phyloP scores from a whole-genome alignment of 2,797 vertebrate genomes.

The Falco naumanni region DNA sequence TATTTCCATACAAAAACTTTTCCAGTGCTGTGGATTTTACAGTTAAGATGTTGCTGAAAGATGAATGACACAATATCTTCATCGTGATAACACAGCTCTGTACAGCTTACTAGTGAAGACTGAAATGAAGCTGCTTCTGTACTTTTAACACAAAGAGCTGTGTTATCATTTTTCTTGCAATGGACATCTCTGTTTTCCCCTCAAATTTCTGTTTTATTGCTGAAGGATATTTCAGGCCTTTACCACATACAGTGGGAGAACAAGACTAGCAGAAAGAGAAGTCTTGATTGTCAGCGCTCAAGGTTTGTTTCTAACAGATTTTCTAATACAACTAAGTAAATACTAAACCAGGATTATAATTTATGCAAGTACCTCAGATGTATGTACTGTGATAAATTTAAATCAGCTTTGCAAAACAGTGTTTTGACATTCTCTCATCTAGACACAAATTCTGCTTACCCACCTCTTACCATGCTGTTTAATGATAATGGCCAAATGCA shows the following conservation, averaged over 20 bases:
- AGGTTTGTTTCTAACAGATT: constrained; percentile 48
- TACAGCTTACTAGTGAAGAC: neutral
- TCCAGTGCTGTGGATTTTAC: constrained; percentile 34
- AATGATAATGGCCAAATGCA: neutral
- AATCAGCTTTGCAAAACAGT: neutral
- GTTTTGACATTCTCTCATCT: neutral
- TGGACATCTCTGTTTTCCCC: neutral
- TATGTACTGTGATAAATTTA: neutral
- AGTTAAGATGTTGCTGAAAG: neutral
- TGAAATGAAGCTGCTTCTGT: neutral
- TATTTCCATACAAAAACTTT: constrained; percentile 37
- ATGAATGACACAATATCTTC: neutral
- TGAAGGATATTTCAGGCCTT: constrained; percentile 12
- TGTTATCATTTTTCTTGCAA: neutral
- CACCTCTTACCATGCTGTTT: neutral
- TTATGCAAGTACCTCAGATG: neutral
- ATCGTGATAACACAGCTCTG: neutral
- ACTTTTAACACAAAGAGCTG: neutral
- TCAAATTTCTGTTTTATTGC: neutral
- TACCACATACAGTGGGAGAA: neutral
- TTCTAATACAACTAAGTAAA: neutral
- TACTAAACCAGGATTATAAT: neutral
- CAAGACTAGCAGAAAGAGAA: neutral
- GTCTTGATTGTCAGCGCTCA: neutral
- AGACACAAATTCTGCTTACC: neutral